Conservation (phyloP, 1,140 invertebrate species). For the Gonatopus flavifemur region DNA sequence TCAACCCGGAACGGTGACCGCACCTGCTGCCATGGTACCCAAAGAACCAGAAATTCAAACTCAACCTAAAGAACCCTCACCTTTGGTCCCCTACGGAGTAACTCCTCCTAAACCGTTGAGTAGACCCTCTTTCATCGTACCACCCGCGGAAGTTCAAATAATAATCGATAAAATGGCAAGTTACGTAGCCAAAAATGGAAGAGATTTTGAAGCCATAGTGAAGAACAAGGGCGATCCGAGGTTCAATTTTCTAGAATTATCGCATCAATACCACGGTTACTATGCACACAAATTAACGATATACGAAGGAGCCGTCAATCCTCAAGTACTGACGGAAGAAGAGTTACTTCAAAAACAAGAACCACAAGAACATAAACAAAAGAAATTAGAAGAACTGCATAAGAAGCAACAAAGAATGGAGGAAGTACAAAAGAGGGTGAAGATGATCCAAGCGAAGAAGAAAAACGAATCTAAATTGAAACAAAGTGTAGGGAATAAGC, state of each 20-base stretch:
- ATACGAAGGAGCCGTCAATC: conserved; percentile 51
- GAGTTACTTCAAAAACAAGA: conserved; percentile 52
- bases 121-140: conserved; percentile 61
- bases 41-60: conserved; percentile 11
- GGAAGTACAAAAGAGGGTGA: conserved; percentile 56
- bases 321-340: conserved; percentile 51
- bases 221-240: conserved; percentile 82
- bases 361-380: conserved; percentile 53
- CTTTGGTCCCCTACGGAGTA: conserved; percentile 53
- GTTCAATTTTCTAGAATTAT: conserved; percentile 77
- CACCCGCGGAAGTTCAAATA: conserved; percentile 77
- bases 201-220: conserved; percentile 88
- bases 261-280: conserved; percentile 75
- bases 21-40: conserved; percentile 4
- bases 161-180: conserved; percentile 95
- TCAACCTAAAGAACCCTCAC: conserved; percentile 30
- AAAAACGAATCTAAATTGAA: conserved; percentile 32
- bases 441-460: conserved; percentile 56
- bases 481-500: conserved; percentile 30
- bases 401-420: conserved; percentile 57
- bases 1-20: conserved; percentile 12
- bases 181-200: conserved; percentile 92
- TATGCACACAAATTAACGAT: conserved; percentile 67
- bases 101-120: conserved; percentile 50
- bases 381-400: conserved; percentile 51